Base-by-base conservation (phyloP, 2,888 invertebrate species). In the Lasioglossum leucozonium region DNA sequence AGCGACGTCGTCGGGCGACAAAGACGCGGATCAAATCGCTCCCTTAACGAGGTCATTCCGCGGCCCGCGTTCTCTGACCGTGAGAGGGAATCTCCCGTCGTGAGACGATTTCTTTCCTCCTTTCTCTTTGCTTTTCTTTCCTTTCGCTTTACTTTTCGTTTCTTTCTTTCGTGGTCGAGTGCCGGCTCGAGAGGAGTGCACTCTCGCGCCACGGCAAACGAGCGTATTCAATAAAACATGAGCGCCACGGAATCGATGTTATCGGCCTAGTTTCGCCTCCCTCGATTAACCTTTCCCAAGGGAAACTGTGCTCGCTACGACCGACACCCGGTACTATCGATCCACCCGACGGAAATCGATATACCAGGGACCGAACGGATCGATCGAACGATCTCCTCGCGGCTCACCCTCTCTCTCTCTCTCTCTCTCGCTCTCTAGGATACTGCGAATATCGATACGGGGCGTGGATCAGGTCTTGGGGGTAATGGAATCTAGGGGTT, bases 171-270 rank as follows among this genome's bases (percentile, higher is more conserved):
- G 78, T 87, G 79, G 79, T 72, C 81, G 86, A 86, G 85, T 79
- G 47, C 62, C 47, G 71, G 30, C 75, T 76, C 76, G 62, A 73
- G 72, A 75, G 72, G 40, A 79, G 82, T 47, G 65, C 79, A 72
- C 78, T 72, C 76, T 44, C 62, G 37, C 65, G 73, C 51, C 58
- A 62, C 44, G 72, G 71, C 73, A 82, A 77, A 86, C 82, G 86
- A 86, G 78, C 77, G 86, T 80, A 87, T 87, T 87, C 86, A 86
- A 86, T 86, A 86, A 87, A 86, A 86, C 86, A 86, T 82, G 86
- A 82, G 79, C 37, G 30, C 16, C 34, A 26, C 62, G 58, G 62
- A 74, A 82, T 86, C 86, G 86, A 86, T 86, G 86, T 86, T 82
- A 86, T 86, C 86, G 82, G 86, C 74, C 77, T 77, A 84, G 84